Conservation (phyloP, 2,113 vertebrate genomes). For the Rhynchopsitta pachyrhyncha region DNA sequence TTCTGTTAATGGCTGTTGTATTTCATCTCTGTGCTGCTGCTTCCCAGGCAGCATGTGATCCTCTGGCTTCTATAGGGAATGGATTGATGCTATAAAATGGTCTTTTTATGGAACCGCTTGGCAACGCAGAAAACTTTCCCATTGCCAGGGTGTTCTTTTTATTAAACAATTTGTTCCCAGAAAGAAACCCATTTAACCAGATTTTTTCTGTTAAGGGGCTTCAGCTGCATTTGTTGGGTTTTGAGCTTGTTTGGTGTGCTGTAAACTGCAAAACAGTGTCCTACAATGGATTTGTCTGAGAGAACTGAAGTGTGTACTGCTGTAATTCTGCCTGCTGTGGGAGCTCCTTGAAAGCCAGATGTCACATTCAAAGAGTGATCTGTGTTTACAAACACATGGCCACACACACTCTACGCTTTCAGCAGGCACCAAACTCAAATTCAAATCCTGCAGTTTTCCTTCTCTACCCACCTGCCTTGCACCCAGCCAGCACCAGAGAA, state of each 20-base stretch:
- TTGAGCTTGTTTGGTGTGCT: constrained; percentile 12
- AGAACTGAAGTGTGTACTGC: constrained; percentile 40
- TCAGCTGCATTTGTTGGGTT: constrained; percentile 58
- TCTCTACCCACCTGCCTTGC: not conserved
- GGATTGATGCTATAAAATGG: not conserved
- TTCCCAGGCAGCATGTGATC: not conserved
- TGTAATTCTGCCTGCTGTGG: constrained; percentile 44
- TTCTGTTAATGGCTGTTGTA: not conserved
- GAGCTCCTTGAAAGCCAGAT: constrained; percentile 47
- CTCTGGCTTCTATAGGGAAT: not conserved
- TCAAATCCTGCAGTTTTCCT: not conserved
- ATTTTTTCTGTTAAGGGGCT: constrained; percentile 64
- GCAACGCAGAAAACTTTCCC: not conserved
- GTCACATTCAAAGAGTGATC: constrained; percentile 27
- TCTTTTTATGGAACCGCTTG: constrained; percentile 38
- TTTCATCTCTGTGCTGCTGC: not conserved
- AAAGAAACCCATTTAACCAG: constrained; percentile 64
- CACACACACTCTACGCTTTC: not conserved
- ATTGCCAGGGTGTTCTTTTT: constrained; percentile 26
- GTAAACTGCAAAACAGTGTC: constrained; percentile 1
- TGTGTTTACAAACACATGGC: constrained; percentile 46
- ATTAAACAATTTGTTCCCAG: constrained; percentile 47
- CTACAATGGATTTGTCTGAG: constrained; percentile 19
- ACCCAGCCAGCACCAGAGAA: not conserved
- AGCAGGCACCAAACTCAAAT: not conserved